A percentile compares a stretch with the other conserved stretches of the same genome.
Evolutionary conservation across 2,888 invertebrate species (phyloP).

Genomic region (Luperina testacea): DNA sequence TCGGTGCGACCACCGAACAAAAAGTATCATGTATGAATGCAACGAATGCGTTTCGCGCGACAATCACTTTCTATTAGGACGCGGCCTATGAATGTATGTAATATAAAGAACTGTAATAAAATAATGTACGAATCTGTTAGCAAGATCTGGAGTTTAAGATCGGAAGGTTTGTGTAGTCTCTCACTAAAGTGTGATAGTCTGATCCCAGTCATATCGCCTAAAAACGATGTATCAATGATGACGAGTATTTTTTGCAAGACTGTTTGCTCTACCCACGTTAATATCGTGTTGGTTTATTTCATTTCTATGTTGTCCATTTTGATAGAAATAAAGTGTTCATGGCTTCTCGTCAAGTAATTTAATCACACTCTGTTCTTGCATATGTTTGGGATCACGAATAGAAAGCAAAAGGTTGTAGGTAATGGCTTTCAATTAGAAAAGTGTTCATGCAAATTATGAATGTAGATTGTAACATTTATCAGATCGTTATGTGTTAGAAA

Average conservation of each 20-base stretch:
- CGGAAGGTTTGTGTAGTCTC: constrained; percentile 7
- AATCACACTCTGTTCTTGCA: neutral
- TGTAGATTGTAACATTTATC: constrained; percentile 2
- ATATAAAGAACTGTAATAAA: neutral
- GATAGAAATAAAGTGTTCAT: neutral
- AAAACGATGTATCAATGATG: neutral
- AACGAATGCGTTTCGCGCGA: neutral
- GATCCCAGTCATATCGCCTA: neutral
- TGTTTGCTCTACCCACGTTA: neutral
- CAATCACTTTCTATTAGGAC: neutral
- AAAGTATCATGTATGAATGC: neutral
- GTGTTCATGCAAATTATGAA: constrained; percentile 18
- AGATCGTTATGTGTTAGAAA: constrained; percentile 14
- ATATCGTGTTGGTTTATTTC: neutral
- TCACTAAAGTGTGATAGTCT: neutral
- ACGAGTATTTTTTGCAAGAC: neutral
- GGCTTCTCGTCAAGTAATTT: neutral
- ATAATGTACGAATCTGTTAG: constrained; percentile 17
- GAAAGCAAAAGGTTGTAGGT: constrained; percentile 11
- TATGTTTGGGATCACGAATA: constrained; percentile 3
- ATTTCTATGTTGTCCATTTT: neutral
- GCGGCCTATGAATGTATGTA: neutral
- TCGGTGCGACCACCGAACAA: neutral
- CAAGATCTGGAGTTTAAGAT: constrained; percentile 28
- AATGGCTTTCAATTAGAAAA: constrained; percentile 19